Conservation (phyloP, 2,797 vertebrate genomes). For the Epinephelus awoara region DNA sequence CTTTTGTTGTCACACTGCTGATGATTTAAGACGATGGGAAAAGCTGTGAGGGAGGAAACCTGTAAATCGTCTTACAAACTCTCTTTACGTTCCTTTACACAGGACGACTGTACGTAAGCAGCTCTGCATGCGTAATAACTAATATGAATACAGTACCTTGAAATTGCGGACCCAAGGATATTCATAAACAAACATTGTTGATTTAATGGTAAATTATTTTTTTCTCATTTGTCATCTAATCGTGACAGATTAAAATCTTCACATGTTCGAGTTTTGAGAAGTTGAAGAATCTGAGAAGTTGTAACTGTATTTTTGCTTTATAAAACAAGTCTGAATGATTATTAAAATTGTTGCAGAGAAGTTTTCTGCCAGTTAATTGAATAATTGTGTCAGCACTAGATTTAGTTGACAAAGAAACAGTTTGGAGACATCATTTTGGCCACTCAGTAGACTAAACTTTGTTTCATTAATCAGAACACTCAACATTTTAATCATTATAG, state of each 20-base stretch:
- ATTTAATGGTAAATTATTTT: too few relatives aligned
- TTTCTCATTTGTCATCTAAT: too few relatives aligned
- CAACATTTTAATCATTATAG: neutral
- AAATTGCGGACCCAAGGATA: neutral
- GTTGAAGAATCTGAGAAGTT: too few relatives aligned
- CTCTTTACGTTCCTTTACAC: neutral
- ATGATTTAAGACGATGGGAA: conserved; percentile 21
- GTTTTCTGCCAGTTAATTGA: too few relatives aligned
- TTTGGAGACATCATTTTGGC: neutral
- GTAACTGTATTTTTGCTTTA: too few relatives aligned
- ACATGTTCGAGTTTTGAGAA: too few relatives aligned
- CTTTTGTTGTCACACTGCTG: conserved; percentile 39
- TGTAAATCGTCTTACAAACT: conserved; percentile 2
- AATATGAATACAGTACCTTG: neutral
- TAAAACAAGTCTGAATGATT: too few relatives aligned
- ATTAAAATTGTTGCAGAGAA: too few relatives aligned
- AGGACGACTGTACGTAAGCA: too few relatives aligned
- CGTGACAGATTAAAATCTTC: too few relatives aligned
- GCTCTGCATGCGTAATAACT: neutral
- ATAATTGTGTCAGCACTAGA: too few relatives aligned
- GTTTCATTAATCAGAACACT: neutral
- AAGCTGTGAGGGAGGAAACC: conserved; percentile 23
- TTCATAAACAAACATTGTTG: neutral
- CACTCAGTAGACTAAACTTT: neutral
- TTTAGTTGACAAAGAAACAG: too few relatives aligned